Conservation (phyloP, 2,113 vertebrate species). For the Silurus meridionalis region DNA sequence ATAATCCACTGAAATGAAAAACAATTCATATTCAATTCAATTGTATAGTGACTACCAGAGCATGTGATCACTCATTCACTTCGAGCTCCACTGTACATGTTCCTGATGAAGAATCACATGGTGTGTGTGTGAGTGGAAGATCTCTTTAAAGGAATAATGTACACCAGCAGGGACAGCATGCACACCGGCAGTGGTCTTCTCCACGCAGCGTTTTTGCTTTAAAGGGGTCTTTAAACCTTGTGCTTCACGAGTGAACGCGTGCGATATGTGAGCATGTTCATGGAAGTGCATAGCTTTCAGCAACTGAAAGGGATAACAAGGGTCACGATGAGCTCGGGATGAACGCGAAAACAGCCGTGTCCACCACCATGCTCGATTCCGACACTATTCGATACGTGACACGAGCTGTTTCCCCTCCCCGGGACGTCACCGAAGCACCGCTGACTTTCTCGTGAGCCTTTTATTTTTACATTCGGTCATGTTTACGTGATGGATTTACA, state of each 20-base stretch:
- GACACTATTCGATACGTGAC: neutral
- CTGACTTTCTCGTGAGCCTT: too few species aligned
- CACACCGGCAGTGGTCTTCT: neutral
- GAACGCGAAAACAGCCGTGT: neutral
- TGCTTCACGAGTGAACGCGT: constrained; percentile 32
- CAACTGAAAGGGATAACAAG: constrained; percentile 23
- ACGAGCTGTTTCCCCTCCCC: too few species aligned
- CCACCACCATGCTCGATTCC: neutral
- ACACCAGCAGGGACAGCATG: neutral
- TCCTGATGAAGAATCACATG: constrained; percentile 10
- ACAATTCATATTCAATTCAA: too few species aligned
- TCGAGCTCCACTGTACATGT: neutral
- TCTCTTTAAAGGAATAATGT: neutral
- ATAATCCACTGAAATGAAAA: too few species aligned
- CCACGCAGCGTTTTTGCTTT: neutral
- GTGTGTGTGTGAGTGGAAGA: neutral
- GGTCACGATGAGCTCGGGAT: neutral
- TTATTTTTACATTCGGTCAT: too few species aligned
- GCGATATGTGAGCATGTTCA: constrained; percentile 6
- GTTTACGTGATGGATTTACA: too few species aligned
- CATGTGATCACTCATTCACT: constrained; percentile 1
- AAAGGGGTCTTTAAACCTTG: constrained; percentile 19
- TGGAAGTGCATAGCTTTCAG: constrained; percentile 52
- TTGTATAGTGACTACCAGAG: too few species aligned
- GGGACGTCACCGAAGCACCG: too few species aligned